A percentile compares a stretch with the other conserved stretches of the same genome.
Conservation (phyloP, 2,113 vertebrate species). For the Caloenas nicobarica region DNA sequence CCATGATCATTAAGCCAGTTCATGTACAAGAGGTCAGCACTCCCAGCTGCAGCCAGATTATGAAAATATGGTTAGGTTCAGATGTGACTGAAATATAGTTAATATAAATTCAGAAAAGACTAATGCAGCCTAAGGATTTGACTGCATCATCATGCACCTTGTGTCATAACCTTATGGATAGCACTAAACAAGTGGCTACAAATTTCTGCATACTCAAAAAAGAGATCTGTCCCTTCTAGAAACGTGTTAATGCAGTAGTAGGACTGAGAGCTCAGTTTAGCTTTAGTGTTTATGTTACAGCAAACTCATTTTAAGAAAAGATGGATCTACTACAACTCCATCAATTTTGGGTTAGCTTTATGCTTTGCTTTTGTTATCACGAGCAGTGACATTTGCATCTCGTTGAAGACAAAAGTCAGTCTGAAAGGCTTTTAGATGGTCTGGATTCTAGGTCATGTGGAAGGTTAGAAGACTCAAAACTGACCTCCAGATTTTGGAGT, state of each 20-base stretch:
- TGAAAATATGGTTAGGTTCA: not conserved
- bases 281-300: not conserved
- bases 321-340: not conserved
- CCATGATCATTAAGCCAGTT: not conserved
- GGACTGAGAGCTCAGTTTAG: not conserved
- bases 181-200: not conserved
- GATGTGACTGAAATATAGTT: not conserved
- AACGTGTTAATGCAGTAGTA: not conserved
- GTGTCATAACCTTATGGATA: not conserved
- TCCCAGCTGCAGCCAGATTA: not conserved
- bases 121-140: not conserved
- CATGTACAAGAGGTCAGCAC: not conserved
- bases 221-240: not conserved
- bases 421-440: not conserved
- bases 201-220: not conserved
- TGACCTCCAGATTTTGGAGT: not conserved
- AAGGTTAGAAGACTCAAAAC: not conserved
- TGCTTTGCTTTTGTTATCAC: fast-evolving
- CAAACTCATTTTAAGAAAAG: not conserved
- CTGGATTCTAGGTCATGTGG: not conserved
- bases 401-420: not conserved
- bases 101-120: not conserved
- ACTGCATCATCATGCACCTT: not conserved
- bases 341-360: not conserved
- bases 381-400: not conserved